Evolutionary conservation across 2,888 invertebrate species (phyloP), one percentile per base, ranked within the genome.

Genomic region (Alloscopus bannaensis): DNA sequence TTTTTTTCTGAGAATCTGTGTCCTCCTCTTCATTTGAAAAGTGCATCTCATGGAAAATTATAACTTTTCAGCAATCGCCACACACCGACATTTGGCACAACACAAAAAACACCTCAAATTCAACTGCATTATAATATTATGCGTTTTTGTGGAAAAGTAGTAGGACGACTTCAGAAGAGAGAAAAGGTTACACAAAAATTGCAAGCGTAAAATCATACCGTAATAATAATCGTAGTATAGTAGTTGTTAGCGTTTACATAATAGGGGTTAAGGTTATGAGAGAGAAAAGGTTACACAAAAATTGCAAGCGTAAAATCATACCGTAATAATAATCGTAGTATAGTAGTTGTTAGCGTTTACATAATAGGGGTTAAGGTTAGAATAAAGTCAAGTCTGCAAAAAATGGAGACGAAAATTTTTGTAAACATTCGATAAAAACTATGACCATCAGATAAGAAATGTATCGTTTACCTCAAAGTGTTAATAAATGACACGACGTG

Each of bases 311-410:
- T 47, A n/a, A 47, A 47, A 52, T 52, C n/a, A n/a, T n/a, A 52
- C 16, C 22, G 24, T 52, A 22, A 3, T 52, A 11, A 6, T 52
- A 36, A n/a, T 45, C 45, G n/a, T 47, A 52, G 24, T 52, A 52
- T 52, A 47, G n/a, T 47, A 47, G n/a, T 13, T 36, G 8, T 11
- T 26, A 26, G 3, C 29, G 28, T 57, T 29, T 59, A 29, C 20
- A 29, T 28, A 31, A 59, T 31, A 59, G 20, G 59, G 59, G 59
- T 59, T 59, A 59, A 59, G 59, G 59, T 59, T 59, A 59, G 20
- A 59, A 31, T 59, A 31, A 31, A 29, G 8, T 24, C 4, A 52
- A 52, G n/a, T 24, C 6, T 52, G 6, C 24, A 52, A 13, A 36
- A 36, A 36, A 36, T 36, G 6, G 36, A 13, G 13, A 36, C 13